A percentile compares a stretch with the other conserved stretches of the same genome.
Conservation (phyloP, 2,797 vertebrate genomes). For the Glyptemys insculpta region DNA sequence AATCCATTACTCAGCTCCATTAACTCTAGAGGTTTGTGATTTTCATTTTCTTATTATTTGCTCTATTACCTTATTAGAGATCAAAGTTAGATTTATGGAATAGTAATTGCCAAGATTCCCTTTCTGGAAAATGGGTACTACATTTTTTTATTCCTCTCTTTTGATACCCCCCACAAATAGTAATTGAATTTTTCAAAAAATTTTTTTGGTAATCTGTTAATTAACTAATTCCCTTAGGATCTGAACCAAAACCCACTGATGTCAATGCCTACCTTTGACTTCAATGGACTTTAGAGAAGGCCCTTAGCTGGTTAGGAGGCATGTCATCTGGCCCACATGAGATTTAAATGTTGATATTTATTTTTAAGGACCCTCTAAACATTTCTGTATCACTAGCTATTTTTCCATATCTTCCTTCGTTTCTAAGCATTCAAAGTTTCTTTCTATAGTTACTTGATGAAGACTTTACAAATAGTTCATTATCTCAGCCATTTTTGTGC, state of each 20-base stretch:
- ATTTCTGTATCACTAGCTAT: not conserved
- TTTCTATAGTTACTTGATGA: not conserved
- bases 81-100: not conserved
- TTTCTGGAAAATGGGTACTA: not conserved
- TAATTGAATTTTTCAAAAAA: not conserved
- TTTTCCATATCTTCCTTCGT: not conserved
- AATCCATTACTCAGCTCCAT: not conserved
- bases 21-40: not conserved
- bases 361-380: not conserved
- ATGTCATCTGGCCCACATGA: fast-evolving
- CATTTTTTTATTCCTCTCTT: not conserved
- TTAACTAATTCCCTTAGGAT: not conserved
- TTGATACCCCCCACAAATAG: not conserved
- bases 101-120: not conserved
- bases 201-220: not conserved
- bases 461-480: not conserved
- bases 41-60: not conserved
- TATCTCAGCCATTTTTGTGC: not conserved
- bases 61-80: not conserved
- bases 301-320: not conserved
- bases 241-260: not conserved
- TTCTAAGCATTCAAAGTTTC: not conserved
- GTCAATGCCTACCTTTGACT: not conserved
- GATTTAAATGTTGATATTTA: not conserved
- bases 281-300: not conserved